These are phyloP conservation scores for Sinhomidia bicolor DNA, from an alignment of 2,888 invertebrate species.

Conservation along the genomic window DNA sequence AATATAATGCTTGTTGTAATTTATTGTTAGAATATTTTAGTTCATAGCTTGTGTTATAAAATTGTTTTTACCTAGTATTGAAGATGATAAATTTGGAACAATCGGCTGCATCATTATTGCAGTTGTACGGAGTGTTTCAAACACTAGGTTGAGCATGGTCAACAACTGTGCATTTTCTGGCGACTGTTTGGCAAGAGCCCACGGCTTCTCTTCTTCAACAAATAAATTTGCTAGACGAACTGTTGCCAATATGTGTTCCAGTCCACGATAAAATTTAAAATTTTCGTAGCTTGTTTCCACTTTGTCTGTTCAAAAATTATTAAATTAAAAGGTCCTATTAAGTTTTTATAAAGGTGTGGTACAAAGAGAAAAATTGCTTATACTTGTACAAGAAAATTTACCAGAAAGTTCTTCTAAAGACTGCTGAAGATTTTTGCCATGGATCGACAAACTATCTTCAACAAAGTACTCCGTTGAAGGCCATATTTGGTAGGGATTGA, in stretches of 20 bases:
- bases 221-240: slow-evolving; percentile 92
- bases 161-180: slow-evolving; percentile 85
- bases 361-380: no score
- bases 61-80: slow-evolving; percentile 84
- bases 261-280: slow-evolving; percentile 91
- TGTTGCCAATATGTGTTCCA: slow-evolving; percentile 89
- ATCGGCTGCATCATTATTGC: slow-evolving; percentile 93
- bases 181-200: slow-evolving; percentile 88
- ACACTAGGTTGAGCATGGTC: slow-evolving; percentile 89
- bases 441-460: slow-evolving; percentile 24
- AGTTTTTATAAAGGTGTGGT: no score
- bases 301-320: slow-evolving; percentile 83
- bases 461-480: slow-evolving; percentile 82
- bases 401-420: slow-evolving; percentile 47
- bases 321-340: no score
- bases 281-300: slow-evolving; percentile 88
- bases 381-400: no score
- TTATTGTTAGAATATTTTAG: background rate
- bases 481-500: slow-evolving; percentile 91
- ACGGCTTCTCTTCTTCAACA: slow-evolving; percentile 93
- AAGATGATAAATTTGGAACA: slow-evolving; percentile 87
- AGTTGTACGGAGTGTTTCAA: slow-evolving; percentile 92
- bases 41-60: no score
- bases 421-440: slow-evolving; percentile 49
- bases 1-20: no score